Percentiles rank a stretch among this genome's conserved stretches.
phyloP scores from a whole-genome alignment of 2,888 invertebrate species.

The Sminthurinus aureus region DNA sequence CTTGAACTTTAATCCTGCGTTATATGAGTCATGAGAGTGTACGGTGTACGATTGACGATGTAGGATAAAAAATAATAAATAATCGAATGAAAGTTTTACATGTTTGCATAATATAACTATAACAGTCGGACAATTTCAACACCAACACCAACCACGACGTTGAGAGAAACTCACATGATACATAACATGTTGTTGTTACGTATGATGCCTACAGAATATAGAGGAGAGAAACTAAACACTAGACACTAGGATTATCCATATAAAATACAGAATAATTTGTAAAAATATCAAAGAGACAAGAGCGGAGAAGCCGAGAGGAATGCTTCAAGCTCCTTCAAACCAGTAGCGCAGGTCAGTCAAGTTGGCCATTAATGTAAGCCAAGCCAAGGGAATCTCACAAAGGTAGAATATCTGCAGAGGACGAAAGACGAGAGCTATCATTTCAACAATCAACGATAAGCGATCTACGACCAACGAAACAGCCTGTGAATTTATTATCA shows the following conservation, averaged over 20 bases:
- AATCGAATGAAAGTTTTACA: not conserved
- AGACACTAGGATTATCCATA: no score
- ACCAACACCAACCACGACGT: not conserved
- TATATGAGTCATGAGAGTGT: no score
- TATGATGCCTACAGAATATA: not conserved
- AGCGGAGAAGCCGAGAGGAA: not conserved
- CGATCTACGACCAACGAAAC: not conserved
- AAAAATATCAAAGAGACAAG: not conserved
- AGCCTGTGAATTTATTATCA: slow-evolving; percentile 11
- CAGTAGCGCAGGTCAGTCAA: slow-evolving; percentile 20
- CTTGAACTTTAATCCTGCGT: no score
- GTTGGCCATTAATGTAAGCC: not conserved
- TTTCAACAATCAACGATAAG: not conserved
- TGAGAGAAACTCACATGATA: not conserved
- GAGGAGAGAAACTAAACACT: not conserved
- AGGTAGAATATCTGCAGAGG: no score
- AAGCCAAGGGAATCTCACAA: not conserved
- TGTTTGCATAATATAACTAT: not conserved
- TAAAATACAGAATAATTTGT: not conserved
- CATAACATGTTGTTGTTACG: not conserved
- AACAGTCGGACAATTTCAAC: not conserved
- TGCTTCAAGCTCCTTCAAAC: not conserved
- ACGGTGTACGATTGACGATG: no score
- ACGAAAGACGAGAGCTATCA: not conserved
- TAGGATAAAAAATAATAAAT: no score